Evolutionary conservation across 1,140 invertebrate genomes (phyloP), one percentile per base, ranked within the genome.

Genomic region (Acarapis woodi): DNA sequence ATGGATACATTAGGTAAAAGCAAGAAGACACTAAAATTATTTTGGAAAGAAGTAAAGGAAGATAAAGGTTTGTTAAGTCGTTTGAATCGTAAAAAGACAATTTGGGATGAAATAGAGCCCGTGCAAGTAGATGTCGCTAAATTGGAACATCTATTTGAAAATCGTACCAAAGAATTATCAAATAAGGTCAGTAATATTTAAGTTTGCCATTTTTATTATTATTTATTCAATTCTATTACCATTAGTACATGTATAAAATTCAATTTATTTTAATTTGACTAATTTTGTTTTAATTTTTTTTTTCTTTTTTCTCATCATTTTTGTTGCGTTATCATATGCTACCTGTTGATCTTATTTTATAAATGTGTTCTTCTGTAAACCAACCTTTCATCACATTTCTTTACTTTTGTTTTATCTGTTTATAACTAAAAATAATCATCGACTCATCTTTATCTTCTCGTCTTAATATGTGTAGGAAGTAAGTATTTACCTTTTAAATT

Each of bases 11-110:
- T 51, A 14, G 74, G 73, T 50, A 90, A 90, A 53, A 83, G 69
- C 47, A 93, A 90, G 54, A 94, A 94, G 55, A 94, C 88, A n/a
- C 73, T 96, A 3, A 93, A 93, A 60, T 59, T 99, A n/a, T 96
- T 97, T 55, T 99, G 90, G 90, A 78, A 78, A 52, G 82, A 94
- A 59, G 57, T 65, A 3, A 53, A 58, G 42, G 78, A 87, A 42
- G 78, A 82, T 52, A 67, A 69, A 15, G 63, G 72, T 14, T 68
- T 73, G 10, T 57, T 71, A 25, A 63, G 70, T 3, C 51, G 50
- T 2, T 53, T 62, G 42, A 65, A 67, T 42, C 51, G 66, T 41
- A 62, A 60, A 42, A 69, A 70, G 45, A 82, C 80, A 42, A 78
- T 99, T 49, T 99, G 93, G 93, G 80, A 90, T 54, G 80, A 88